phyloP scores from a whole-genome alignment of 2,113 vertebrate genomes.

The Suncus etruscus region DNA sequence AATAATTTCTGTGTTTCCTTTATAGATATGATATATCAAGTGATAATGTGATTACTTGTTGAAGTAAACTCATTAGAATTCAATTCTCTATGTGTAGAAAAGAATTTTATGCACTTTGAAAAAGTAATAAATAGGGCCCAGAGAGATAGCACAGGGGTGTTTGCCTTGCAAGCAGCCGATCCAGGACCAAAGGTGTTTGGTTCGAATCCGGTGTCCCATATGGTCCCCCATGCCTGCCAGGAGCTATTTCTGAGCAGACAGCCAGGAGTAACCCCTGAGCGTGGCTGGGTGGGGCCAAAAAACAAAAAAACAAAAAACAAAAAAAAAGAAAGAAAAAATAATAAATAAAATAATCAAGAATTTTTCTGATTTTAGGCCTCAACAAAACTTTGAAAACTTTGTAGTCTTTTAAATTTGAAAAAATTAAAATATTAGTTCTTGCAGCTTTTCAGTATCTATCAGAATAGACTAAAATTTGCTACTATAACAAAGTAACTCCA shows the following conservation, averaged over 20 bases:
- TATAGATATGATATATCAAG: neutral
- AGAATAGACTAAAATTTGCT: conserved; percentile 26
- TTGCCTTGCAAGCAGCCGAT: too few species aligned
- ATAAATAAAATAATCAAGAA: neutral
- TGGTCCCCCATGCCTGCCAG: too few species aligned
- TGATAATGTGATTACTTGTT: neutral
- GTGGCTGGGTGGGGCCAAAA: too few species aligned
- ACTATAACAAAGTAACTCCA: neutral
- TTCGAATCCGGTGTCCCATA: too few species aligned
- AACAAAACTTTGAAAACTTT: conserved; percentile 35
- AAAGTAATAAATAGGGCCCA: conserved; percentile 3
- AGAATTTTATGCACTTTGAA: neutral
- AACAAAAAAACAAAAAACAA: too few species aligned
- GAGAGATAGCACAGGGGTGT: too few species aligned
- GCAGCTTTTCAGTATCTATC: neutral
- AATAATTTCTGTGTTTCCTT: neutral
- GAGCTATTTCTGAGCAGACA: too few species aligned
- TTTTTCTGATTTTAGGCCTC: neutral
- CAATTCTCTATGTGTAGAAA: neutral
- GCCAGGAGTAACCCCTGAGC: too few species aligned
- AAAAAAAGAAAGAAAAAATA: too few species aligned
- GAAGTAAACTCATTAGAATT: conserved; percentile 29
- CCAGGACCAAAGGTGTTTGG: too few species aligned
- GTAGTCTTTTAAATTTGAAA: neutral
- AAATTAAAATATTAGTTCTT: neutral